Base-by-base conservation (phyloP, 2,797 vertebrate species). In the Rhyacichthys aspro region DNA sequence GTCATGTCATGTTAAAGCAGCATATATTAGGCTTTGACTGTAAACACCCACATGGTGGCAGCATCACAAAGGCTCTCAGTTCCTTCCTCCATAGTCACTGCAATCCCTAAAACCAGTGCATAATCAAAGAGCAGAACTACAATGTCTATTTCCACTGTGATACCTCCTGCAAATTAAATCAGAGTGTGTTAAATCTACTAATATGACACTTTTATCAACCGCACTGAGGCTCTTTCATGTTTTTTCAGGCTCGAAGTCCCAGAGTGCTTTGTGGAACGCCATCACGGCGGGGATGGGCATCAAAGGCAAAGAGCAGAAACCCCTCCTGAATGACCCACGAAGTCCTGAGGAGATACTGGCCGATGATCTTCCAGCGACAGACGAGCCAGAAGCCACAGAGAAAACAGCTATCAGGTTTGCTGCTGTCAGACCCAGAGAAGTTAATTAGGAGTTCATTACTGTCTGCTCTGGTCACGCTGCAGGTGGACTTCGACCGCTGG, bases 261-360 rank as follows among this genome's bases (percentile, higher is more conserved):
- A 98, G 84, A 98, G 93, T 78, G 94, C 93, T 57, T 81, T 97
- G 69, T 96, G 95, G 95, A 96, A 94, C 56, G 92, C 93, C 61
- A 91, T 95, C 78, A 95, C 95, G 0, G 88, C 94, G 1, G 95
- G 94, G 19, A 93, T 95, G 81, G 94, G 93, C 34, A 86, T 92
- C 74, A 95, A 94, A 87, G 95, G 94, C 76, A 95, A 92, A 75
- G 88, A 91, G 79, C 82, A 86, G 57, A 91, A 90, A 0, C 79
- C 82, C 5, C 93, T 91, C 47, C 63, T 91, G 45, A 91, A 81
- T 2, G 96, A 98, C 78, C 88, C 90, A 0, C 91, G 94, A 7
- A 90, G 90, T 45, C 94, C 94, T 5, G 95, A 96, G 69, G 95
- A 99, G 91, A 96, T 98, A 61, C 86, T 98, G 83, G 95, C 95